Evolutionary conservation across 2,888 invertebrate species (phyloP), one percentile per base, ranked within the genome.

Genomic region (Rhaphigaster nebulosa): DNA sequence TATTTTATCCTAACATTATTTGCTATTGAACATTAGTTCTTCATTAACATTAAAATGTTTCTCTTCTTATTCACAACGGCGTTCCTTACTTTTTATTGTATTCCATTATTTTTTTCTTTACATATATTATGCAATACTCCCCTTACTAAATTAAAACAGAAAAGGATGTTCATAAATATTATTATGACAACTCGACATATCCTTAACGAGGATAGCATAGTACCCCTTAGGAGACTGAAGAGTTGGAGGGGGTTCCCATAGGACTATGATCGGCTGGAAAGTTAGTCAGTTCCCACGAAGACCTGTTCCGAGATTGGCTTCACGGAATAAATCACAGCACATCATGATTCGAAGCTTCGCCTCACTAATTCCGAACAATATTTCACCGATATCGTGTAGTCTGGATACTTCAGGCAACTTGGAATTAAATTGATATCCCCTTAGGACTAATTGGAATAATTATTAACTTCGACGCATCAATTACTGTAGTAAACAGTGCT

Each of bases 331-430:
- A 76, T 76, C 70, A 76, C 70, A 4, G 70, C 70, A 38, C 70
- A 76, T 76, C 70, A 76, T 76, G 70, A 76, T 76, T 76, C 70
- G 8, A 20, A 76, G 34, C 70, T 76, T 76, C 70, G 38, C 70
- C 70, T 76, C 70, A 76, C 70, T 76, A 76, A 76, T 76, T 76
- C 70, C 70, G 70, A n/a, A 76, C 70, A 76, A 76, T 76, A 76
- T 76, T 76, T 76, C 70, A 76, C 38, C 70, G 70, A 76, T 76
- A 76, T 76, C 70, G 70, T 76, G 70, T 76, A 76, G 70, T 38
- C 70, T 76, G 70, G 70, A 76, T 76, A 38, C 70, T 38, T 76
- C 18, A 23, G 8, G 34, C 8, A 38, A 76, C 70, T 38, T 23
- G 38, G 34, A 76, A 76, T 76, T 76, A 76, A 65, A 76, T 38